Evolutionary conservation across 2,113 vertebrate species (phyloP), one percentile per base, ranked within the genome.

Genomic region (Oenanthe melanoleuca): DNA sequence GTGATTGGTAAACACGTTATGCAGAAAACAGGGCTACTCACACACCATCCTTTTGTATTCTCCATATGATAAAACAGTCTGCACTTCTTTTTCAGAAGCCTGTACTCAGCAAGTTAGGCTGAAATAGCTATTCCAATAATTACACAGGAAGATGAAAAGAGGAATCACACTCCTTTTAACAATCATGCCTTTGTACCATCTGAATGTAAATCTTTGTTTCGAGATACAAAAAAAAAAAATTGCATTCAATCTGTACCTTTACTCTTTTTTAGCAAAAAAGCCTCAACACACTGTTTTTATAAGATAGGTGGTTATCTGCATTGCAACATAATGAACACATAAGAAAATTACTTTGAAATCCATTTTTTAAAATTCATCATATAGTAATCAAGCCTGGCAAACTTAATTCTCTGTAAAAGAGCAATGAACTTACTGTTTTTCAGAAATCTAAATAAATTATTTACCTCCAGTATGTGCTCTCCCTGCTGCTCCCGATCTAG

Each of bases 401-500:
- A 79, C 23, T 37, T 81, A 74, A 79, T 24, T 80, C 28, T 57
- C 33, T 63, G 56, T 56, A 50, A 64, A 86, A n/a, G 16, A 82
- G 34, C 37, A 79, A 75, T 33, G 33, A 83, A 72, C 18, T 80
- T 63, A 65, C 6, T 64, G 12, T 40, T 79, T 88, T 81, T 71
- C 47, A 94, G 69, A 71, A 57, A 91, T 61, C 8, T 33, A 84
- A 91, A 87, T 60, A 61, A 77, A 89, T 82, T 24, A 91, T 94
- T 98, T 97, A 99, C 99, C 98, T 99, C 99, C 34, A 99, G 95
- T 97, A 99, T 98, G 95, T 99, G 99, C 72, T 99, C 99, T 22
- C 96, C 98, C 66, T 99, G 99, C 83, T 99, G 99, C 59, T 99
- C 99, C 72, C 99, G 97, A 97, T 99, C 99, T 82, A 99, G 97